Evolutionary conservation across 2,797 vertebrate genomes (phyloP), one percentile per base, ranked within the genome.

Genomic region (Cyprinella venusta): DNA sequence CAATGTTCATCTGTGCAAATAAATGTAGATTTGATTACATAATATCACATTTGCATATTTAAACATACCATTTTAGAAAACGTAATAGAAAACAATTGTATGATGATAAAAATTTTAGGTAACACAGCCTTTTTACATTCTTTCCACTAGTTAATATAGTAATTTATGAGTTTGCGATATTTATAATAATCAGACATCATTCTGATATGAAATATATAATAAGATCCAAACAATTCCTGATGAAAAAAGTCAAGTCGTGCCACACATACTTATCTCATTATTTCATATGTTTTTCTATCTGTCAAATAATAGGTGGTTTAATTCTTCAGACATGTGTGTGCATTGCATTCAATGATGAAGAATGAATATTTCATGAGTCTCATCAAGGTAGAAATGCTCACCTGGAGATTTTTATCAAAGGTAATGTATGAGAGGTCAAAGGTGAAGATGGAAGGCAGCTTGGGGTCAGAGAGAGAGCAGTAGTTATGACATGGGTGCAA

Each of bases 401-500:
- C 54, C 74, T 61, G n/a, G 33, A 61, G 21, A 38, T 76, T 61
- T 76, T 19, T 15, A 59, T 76, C 52, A 38, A 6, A 42, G 54
- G 15, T 61, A 40, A 61, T 40, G 74, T 9, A 26, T 42, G 36
- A 42, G 74, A 76, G 52, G 21, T 76, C 74, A 76, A 61, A 61
- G 74, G 74, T 75, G 6, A 56, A 75, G 71, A 33, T 36, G 4
- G 50, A 56, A 26, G 50, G 54, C 33, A 75, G 50, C 50, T 38
- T 38, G 71, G 30, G 19, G 50, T 56, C 19, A 75, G 50, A 38
- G 50, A 38, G 30, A 56, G 50, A n/a, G 71, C 54, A 74, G 50
- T 38, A 21, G 50, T 75, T 38, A 56, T 59, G 36, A 18, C 36
- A 61, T 40, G 54, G 61, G 54, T 59, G 74, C 74, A 61, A 76